Evolutionary conservation across 92 coral and sea anemone species (phyloP), one percentile per base, ranked within the genome.

Genomic region (Heteractis magnifica): DNA sequence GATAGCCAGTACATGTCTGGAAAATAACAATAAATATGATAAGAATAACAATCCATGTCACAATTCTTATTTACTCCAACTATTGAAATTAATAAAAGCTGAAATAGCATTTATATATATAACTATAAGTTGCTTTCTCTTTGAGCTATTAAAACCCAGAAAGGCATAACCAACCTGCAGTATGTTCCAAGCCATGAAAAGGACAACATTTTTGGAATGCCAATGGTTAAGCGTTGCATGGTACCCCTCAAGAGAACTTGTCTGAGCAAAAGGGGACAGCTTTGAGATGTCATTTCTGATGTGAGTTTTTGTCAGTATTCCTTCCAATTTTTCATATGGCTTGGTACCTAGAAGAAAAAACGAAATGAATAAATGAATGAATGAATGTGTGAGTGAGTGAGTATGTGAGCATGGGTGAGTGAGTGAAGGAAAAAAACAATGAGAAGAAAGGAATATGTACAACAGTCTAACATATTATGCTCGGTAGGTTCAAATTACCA

Each of bases 1-100:
- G 34, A 56, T 52, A 6, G 81, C 81, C 81, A 77, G 23, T 10
- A 77, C 68, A 77, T 77, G 81, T 77, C 65, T 77, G 14, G 10
- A 77, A 51, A 52, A 52, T 16, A 77, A 51, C 49, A 72, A 49
- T 4, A 26, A 26, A 71, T 21, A 21, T 71, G 19, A 14, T 71
- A 71, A 71, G 9, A 21, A 71, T 65, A 65, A 65, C 21, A 65
- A 21, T 65, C 72, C 72, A 65, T 6, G 6, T 65, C 72, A 65
- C 14, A 65, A 15, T 65, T 65, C 20, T 65, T 65, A 6, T 65
- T 65, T 65, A 5, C 14, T 65, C 8, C 26, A 65, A 14, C n/a
- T 65, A 71, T 71, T 21, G 51, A 53, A 53, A 6, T 53, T 53
- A 11, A 53, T 53, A 53, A 53, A 53, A 6, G 6, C 58, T 53